Conservation (phyloP, 2,888 invertebrate genomes). For the Deilephila elpenor region DNA sequence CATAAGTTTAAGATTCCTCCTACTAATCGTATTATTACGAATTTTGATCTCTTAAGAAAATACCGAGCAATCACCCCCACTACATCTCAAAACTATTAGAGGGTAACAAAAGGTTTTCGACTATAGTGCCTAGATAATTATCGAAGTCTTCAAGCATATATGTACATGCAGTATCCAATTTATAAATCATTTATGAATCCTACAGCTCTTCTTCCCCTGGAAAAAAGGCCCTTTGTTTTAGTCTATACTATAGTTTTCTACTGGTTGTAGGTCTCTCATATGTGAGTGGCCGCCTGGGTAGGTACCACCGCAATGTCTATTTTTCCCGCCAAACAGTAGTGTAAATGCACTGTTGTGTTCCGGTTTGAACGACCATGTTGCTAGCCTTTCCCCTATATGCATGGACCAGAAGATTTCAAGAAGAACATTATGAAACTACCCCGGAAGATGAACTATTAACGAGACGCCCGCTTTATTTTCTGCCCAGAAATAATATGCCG, state of each 20-base stretch:
- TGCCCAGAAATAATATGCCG: slow-evolving; percentile 10
- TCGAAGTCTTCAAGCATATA: background rate
- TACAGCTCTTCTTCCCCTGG: background rate
- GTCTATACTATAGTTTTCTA: no score
- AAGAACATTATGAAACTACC: background rate
- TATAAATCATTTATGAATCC: background rate
- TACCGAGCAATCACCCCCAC: no score
- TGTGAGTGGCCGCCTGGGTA: no score
- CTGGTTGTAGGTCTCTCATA: no score
- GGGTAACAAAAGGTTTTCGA: no score
- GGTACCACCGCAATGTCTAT: no score
- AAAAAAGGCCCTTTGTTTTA: background rate
- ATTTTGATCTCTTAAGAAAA: no score
- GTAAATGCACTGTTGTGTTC: no score
- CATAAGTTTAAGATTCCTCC: no score
- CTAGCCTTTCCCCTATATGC: background rate
- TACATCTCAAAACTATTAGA: no score
- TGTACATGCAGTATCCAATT: background rate
- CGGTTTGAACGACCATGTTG: background rate
- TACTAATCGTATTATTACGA: no score
- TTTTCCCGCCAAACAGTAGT: no score
- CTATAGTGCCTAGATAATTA: background rate
- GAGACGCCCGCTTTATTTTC: slow-evolving; percentile 15
- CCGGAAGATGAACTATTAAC: slow-evolving; percentile 19
- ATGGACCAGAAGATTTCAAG: slow-evolving; percentile 28